Conservation (phyloP, 2,797 vertebrate species). For the Pangasius krempfi region DNA sequence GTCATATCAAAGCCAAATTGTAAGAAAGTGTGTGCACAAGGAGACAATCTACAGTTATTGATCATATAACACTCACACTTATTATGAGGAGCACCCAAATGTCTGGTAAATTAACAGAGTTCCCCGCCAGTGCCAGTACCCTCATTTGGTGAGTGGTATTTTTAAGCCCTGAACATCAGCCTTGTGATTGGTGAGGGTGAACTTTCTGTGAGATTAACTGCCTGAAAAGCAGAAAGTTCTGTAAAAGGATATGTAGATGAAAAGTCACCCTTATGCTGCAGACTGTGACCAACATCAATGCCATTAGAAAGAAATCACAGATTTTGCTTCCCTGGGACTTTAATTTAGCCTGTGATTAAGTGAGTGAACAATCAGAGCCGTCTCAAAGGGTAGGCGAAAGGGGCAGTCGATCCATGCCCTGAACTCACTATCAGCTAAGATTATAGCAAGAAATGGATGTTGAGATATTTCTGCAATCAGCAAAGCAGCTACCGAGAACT, state of each 20-base stretch:
- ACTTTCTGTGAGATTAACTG: neutral
- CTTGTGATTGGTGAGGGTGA: neutral
- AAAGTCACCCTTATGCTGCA: neutral
- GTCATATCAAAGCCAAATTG: neutral
- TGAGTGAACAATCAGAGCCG: neutral
- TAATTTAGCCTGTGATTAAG: neutral
- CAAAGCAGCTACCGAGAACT: slow-evolving; percentile 13
- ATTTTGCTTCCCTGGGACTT: neutral
- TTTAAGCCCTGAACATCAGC: neutral
- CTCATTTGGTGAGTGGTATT: neutral
- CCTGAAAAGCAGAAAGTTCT: neutral
- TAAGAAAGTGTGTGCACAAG: neutral
- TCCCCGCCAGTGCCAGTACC: neutral
- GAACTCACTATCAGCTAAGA: neutral
- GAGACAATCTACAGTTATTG: neutral
- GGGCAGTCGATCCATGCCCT: neutral
- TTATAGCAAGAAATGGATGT: neutral
- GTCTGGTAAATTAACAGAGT: neutral
- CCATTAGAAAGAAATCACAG: slow-evolving; percentile 17
- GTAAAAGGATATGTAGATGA: neutral
- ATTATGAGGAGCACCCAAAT: neutral
- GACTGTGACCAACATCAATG: neutral
- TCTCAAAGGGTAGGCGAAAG: neutral
- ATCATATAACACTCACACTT: neutral
- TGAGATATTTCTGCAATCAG: neutral